Conservation (phyloP, 2,113 vertebrate genomes). For the Pelusios castaneus region DNA sequence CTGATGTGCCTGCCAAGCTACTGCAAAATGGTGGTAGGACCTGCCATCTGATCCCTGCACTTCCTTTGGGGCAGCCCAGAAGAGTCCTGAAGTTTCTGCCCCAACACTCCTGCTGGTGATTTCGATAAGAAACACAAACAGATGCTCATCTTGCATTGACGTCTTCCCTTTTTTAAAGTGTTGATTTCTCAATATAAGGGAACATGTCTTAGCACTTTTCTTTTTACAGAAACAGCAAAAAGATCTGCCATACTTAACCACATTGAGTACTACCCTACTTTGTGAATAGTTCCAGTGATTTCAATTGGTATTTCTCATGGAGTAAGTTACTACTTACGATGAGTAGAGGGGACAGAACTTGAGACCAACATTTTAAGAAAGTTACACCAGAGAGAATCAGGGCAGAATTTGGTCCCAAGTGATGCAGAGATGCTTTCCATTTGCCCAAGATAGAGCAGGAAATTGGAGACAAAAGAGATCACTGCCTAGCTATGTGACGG, state of each 20-base stretch:
- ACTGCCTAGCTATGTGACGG: not conserved
- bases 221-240: not conserved
- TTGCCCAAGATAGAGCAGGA: not conserved
- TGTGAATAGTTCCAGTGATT: not conserved
- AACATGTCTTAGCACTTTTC: not conserved
- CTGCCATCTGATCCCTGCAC: not conserved
- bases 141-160: not conserved
- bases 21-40: not conserved
- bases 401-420: not conserved
- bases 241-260: too few species aligned
- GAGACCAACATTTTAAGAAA: not conserved
- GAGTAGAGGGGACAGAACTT: not conserved
- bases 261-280: not conserved
- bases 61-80: not conserved
- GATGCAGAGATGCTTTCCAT: not conserved
- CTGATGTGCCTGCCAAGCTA: not conserved
- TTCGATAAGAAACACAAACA: not conserved
- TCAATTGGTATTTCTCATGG: not conserved
- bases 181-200: not conserved
- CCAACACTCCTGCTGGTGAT: rapidly evolving
- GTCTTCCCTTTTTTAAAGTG: too few species aligned
- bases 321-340: not conserved
- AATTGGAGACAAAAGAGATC: not conserved
- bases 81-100: not conserved
- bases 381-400: not conserved